Conservation (phyloP, 2,113 vertebrate species). For the Aythya baeri region DNA sequence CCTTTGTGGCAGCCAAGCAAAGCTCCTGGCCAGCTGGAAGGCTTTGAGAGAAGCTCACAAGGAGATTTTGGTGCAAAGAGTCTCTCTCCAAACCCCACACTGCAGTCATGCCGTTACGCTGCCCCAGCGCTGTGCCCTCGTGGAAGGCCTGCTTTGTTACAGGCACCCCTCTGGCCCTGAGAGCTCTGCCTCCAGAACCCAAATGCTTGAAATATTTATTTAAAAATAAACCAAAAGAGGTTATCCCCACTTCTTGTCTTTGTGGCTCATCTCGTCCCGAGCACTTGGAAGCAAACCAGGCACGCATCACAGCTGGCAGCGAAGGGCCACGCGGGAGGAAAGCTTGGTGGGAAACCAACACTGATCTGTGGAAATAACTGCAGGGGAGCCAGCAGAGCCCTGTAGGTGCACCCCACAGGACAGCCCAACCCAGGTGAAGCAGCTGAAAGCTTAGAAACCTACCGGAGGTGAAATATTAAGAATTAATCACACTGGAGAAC, state of each 20-base stretch:
- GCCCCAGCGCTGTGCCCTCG: neutral
- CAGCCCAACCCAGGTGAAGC: neutral
- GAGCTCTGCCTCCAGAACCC: neutral
- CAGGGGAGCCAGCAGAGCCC: neutral
- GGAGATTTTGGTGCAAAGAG: rapidly evolving
- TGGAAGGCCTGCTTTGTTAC: neutral
- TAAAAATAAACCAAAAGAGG: neutral
- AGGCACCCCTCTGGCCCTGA: neutral
- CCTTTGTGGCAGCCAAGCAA: neutral
- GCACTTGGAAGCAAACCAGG: neutral
- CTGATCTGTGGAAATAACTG: neutral
- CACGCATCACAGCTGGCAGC: neutral
- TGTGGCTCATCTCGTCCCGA: neutral
- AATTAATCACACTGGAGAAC: neutral
- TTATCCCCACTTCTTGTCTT: neutral
- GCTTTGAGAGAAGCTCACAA: neutral
- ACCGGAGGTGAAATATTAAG: neutral
- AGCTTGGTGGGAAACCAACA: neutral
- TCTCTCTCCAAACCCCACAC: neutral
- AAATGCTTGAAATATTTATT: neutral
- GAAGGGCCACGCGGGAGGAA: neutral
- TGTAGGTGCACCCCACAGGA: neutral
- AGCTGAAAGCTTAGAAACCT: neutral
- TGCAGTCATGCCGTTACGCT: neutral
- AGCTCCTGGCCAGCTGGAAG: neutral